phyloP scores from a whole-genome alignment of 2,888 invertebrate species.

The Gortyna flavago region DNA sequence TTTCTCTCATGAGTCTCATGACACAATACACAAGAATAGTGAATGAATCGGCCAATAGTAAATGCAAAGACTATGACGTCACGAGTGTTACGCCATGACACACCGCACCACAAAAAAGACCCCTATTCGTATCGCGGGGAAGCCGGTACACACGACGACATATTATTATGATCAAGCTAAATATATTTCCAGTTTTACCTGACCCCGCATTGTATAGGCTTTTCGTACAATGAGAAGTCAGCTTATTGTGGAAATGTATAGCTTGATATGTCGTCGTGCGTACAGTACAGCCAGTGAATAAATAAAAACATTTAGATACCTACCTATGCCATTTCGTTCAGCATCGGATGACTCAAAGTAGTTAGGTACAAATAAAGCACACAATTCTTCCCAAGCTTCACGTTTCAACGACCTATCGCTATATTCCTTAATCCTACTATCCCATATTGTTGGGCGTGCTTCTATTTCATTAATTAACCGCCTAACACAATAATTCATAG shows the following conservation, averaged over 20 bases:
- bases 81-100: background rate
- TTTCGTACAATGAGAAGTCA: background rate
- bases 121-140: too few relatives aligned
- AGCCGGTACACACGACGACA: background rate
- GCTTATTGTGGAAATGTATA: background rate
- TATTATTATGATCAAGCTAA: too few relatives aligned
- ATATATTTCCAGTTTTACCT: too few relatives aligned
- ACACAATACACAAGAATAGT: background rate
- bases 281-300: background rate
- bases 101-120: background rate
- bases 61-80: constrained; percentile 1
- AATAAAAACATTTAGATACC: constrained; percentile 1
- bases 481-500: constrained; percentile 20
- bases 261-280: too few relatives aligned
- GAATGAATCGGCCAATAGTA: background rate
- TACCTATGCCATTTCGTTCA: constrained; percentile 26
- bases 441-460: constrained; percentile 30
- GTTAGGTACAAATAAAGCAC: constrained; percentile 17
- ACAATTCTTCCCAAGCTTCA: constrained; percentile 39
- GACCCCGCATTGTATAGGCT: background rate
- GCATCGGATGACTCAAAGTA: constrained; percentile 14
- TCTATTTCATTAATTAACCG: constrained; percentile 42
- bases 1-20: background rate
- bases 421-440: constrained; percentile 23
- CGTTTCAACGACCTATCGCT: constrained; percentile 32